Conservation (phyloP, 2,888 invertebrate genomes). For the Clivina fossor region DNA sequence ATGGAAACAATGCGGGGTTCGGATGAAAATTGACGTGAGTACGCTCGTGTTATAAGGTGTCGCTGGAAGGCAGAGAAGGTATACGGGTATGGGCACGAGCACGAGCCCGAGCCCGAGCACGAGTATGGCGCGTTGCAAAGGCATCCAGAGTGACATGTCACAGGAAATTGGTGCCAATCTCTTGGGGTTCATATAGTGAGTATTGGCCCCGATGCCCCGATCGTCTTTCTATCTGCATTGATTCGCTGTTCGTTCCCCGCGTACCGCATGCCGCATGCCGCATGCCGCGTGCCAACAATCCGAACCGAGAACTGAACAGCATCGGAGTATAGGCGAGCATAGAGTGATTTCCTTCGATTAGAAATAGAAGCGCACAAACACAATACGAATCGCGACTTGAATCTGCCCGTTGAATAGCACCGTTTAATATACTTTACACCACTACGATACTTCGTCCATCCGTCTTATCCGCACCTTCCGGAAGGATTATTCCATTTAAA, state of each 20-base stretch:
- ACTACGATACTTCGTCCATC: not conserved
- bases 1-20: not conserved
- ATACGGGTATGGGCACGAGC: too few relatives aligned
- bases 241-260: slow-evolving; percentile 12
- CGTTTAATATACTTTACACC: slow-evolving; percentile 20
- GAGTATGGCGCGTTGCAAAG: not conserved
- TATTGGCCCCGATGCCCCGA: slow-evolving; percentile 32
- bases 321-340: slow-evolving; percentile 5
- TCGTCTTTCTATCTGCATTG: slow-evolving; percentile 31
- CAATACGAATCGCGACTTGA: too few relatives aligned
- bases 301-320: too few relatives aligned
- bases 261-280: not conserved
- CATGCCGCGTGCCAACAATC: not conserved
- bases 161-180: slow-evolving; percentile 57
- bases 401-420: too few relatives aligned
- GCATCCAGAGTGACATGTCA: slow-evolving; percentile 50
- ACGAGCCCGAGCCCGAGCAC: too few relatives aligned
- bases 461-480: slow-evolving; percentile 20
- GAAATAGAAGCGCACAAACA: slow-evolving; percentile 24
- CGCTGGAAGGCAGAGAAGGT: too few relatives aligned
- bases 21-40: not conserved
- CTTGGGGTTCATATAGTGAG: slow-evolving; percentile 43
- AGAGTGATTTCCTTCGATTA: slow-evolving; percentile 10
- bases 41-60: slow-evolving; percentile 1
- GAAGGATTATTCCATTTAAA: slow-evolving; percentile 33